Conservation (phyloP, 2,113 vertebrate genomes). For the Pachyramphus minor region DNA sequence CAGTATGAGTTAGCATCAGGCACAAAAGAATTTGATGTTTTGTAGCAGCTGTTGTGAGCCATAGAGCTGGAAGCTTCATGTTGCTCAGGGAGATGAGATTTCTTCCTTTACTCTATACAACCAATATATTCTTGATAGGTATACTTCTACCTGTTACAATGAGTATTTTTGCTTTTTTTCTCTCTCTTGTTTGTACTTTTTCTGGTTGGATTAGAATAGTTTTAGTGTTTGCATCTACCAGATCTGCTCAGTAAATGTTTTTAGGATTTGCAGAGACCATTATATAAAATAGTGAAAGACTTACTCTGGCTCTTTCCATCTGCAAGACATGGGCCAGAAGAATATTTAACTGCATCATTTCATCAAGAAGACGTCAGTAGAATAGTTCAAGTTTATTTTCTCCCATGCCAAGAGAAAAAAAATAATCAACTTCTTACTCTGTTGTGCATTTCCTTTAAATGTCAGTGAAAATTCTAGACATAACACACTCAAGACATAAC, state of each 20-base stretch:
- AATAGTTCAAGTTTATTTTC: background rate
- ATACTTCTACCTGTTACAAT: background rate
- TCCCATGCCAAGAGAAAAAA: background rate
- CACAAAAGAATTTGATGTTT: background rate
- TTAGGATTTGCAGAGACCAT: background rate
- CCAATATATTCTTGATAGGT: background rate
- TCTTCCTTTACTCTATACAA: background rate
- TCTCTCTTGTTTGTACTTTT: background rate
- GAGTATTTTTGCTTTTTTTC: background rate
- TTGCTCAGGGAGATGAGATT: background rate
- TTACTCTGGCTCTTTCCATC: background rate
- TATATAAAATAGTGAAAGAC: background rate
- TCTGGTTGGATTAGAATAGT: background rate
- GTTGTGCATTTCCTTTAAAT: background rate
- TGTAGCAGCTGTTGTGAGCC: background rate
- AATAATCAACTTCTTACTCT: background rate
- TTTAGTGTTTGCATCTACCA: background rate
- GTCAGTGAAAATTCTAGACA: background rate
- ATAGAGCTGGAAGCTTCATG: background rate
- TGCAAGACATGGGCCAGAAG: background rate
- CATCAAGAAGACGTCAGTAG: background rate
- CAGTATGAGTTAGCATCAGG: background rate
- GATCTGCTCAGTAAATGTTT: background rate
- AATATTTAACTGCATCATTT: background rate
- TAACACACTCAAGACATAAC: background rate